A percentile compares a stretch with the other conserved stretches of the same genome.
Evolutionary conservation across 2,797 vertebrate species (phyloP).

Genomic region (Enteromius viviparus): DNA sequence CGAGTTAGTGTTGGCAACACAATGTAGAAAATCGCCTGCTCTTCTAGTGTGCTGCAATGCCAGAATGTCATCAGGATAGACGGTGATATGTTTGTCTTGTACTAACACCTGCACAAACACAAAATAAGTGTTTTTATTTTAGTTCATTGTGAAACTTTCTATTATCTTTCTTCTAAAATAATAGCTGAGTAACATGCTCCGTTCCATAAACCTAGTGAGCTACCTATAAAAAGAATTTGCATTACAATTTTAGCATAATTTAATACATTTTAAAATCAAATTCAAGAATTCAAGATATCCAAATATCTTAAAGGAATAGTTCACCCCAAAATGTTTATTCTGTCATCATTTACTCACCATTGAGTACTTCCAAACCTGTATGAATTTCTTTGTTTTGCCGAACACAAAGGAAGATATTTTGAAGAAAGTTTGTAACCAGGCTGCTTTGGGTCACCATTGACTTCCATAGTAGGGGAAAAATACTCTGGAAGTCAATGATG

Average conservation of each 20-base stretch:
- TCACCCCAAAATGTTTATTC: no score
- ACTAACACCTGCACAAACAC: constrained; percentile 69
- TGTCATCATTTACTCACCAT: no score
- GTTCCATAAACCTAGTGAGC: background rate
- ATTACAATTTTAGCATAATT: background rate
- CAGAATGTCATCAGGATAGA: constrained; percentile 81
- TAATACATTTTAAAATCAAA: background rate
- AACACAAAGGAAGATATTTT: no score
- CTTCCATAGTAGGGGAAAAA: no score
- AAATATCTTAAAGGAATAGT: no score
- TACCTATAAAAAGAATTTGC: background rate
- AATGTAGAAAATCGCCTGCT: constrained; percentile 73
- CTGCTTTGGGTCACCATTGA: no score
- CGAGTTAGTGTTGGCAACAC: constrained; percentile 63
- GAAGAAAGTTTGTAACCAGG: no score
- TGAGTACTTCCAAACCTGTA: no score
- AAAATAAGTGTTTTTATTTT: background rate
- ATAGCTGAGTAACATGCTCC: background rate
- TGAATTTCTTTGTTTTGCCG: no score
- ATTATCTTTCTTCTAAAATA: background rate
- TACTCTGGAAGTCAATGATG: no score
- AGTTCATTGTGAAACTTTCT: background rate
- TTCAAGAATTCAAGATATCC: no score
- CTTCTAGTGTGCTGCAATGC: constrained; percentile 78
- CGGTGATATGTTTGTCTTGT: constrained; percentile 66